A percentile compares a stretch with the other conserved stretches of the same genome.
phyloP scores from a whole-genome alignment of 2,113 vertebrate genomes.

The Paradoxurus hermaphroditus region DNA sequence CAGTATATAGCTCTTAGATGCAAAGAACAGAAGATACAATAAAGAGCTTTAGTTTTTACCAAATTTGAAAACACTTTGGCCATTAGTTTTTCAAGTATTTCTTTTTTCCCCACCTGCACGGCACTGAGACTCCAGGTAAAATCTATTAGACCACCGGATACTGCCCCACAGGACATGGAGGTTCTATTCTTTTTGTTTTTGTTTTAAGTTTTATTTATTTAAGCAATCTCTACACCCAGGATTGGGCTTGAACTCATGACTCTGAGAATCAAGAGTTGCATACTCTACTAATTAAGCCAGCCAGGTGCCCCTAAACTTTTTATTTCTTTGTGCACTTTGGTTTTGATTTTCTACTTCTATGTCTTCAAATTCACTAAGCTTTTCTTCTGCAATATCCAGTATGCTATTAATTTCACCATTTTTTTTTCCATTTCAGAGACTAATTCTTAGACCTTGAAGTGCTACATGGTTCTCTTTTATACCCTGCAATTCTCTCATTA shows the following conservation, averaged over 20 bases:
- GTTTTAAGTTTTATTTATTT: background rate
- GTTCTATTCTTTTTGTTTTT: background rate
- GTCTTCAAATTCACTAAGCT: background rate
- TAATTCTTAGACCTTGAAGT: background rate
- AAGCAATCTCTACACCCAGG: background rate
- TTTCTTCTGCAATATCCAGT: background rate
- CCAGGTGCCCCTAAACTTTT: background rate
- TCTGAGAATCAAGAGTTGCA: background rate
- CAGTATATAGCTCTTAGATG: background rate
- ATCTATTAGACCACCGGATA: too few species aligned
- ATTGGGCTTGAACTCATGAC: background rate
- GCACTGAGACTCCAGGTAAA: background rate
- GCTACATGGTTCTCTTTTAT: background rate
- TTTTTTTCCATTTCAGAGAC: background rate
- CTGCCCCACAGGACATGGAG: background rate
- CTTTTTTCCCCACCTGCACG: background rate
- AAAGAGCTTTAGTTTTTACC: background rate
- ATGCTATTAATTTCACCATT: background rate
- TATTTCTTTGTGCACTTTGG: background rate
- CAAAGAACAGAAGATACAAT: background rate
- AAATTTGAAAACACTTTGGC: background rate
- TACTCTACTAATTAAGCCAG: background rate
- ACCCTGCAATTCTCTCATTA: background rate
- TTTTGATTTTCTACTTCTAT: background rate
- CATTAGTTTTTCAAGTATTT: background rate